Conservation (phyloP, 2,113 vertebrate genomes). For the Mystacornis crossleyi region DNA sequence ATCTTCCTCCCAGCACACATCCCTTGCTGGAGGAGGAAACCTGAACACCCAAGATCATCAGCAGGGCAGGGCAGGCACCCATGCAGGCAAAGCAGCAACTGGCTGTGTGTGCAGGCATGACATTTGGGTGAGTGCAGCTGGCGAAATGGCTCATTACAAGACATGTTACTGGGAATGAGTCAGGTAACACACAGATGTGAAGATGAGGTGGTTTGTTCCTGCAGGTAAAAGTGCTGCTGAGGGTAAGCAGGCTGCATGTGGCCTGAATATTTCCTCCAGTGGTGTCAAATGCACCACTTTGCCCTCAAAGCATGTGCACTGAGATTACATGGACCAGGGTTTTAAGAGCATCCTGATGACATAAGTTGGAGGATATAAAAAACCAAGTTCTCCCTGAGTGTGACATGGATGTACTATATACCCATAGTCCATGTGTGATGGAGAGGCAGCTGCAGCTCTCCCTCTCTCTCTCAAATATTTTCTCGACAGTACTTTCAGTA, state of each 20-base stretch:
- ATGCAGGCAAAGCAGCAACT: background rate
- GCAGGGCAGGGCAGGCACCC: background rate
- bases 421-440: background rate
- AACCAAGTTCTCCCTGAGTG: background rate
- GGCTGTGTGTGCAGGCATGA: background rate
- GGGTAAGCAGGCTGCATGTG: fast-evolving
- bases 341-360: background rate
- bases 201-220: background rate
- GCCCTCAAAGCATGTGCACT: background rate
- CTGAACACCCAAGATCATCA: background rate
- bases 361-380: background rate
- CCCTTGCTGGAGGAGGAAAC: background rate
- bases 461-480: background rate
- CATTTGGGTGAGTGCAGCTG: background rate
- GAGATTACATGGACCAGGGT: fast-evolving
- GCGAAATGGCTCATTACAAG: background rate
- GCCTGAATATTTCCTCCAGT: background rate
- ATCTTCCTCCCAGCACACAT: background rate
- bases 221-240: background rate
- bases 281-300: background rate
- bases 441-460: background rate
- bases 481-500: background rate
- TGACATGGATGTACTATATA: fast-evolving
- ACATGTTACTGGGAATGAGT: background rate
- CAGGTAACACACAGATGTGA: background rate